A percentile compares a stretch with the other conserved stretches of the same genome.
These are phyloP conservation scores for Mesoligia furuncula DNA, from an alignment of 2,888 invertebrate species.

Conservation along the genomic window DNA sequence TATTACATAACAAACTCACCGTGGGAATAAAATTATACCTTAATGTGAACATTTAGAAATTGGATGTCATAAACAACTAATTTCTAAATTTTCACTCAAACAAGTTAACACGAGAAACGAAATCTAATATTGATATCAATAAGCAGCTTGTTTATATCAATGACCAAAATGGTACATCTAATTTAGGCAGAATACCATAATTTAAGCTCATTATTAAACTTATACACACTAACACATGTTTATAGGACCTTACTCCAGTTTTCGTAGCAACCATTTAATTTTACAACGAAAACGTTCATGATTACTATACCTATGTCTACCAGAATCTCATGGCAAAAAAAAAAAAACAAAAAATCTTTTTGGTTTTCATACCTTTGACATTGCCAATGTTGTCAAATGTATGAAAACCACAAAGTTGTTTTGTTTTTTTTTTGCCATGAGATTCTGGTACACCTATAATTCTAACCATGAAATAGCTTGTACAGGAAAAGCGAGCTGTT, in stretches of 20 bases:
- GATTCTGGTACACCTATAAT: no score
- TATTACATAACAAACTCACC: constrained; percentile 7
- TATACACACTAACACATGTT: not conserved
- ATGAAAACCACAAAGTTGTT: no score
- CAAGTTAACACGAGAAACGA: constrained; percentile 29
- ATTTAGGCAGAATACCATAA: not conserved
- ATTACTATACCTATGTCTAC: no score
- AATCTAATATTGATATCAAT: constrained; percentile 4
- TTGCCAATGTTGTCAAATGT: no score
- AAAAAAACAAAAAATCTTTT: no score
- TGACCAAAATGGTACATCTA: not conserved
- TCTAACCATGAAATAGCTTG: not conserved
- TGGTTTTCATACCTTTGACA: no score
- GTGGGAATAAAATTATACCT: constrained; percentile 7
- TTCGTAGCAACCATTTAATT: not conserved
- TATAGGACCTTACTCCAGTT: not conserved
- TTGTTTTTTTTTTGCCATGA: no score
- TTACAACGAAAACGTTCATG: not conserved
- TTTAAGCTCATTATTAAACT: not conserved
- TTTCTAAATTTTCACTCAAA: constrained; percentile 26
- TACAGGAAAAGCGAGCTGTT: not conserved
- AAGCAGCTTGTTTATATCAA: not conserved
- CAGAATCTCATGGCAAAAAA: no score
- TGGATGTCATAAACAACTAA: constrained; percentile 2
- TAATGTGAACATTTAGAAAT: constrained; percentile 47